Base-by-base conservation (phyloP, 1,140 invertebrate species). In the Neuroterus valhalla region DNA sequence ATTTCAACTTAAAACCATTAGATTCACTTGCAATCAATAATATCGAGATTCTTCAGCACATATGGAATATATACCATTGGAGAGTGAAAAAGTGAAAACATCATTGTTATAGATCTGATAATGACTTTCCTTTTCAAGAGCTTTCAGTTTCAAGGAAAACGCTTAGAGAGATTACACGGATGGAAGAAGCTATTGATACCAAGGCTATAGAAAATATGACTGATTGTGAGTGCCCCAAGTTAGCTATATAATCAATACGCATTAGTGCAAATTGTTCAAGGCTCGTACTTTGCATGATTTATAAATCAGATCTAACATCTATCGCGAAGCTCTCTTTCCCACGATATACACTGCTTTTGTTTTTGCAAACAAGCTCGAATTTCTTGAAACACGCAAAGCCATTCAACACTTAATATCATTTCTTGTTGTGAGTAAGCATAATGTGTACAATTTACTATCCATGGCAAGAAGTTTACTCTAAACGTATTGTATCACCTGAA, bases 101-200 rank as follows among this genome's bases (percentile, higher is more conserved):
- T 5, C 31, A 6, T 38, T 48, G 8, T 17, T 48, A 31, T 12
- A 5, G 3, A 26, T 62, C 12, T 23, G 55, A 15, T 31, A 62
- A 62, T 62, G 55, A 62, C 14, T 62, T 62, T 62, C 55, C 55
- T 31, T 62, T 62, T 62, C 55, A 62, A 62, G 55, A 38, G 55
- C 55, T 62, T 62, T 31, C 26, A 26, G 55, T 62, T 62, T 62
- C 55, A 62, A 62, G 55, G 55, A 62, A 62, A 62, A 62, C 55
- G 55, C n/a, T 23, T 31, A 26, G 6, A 3, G 17, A 50, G 17
- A 19, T 19, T 62, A 62, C 23, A n/a, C 55, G 23, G 55, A 62
- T 62, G 55, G n/a, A 62, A 62, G 55, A 62, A 62, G 55, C 31
- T 38, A 38, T 62, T 23, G 55, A 31, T 62, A 62, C 12, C 55